These are phyloP conservation scores for Apamea crenata DNA, from an alignment of 2,888 invertebrate genomes.

Conservation along the genomic window DNA sequence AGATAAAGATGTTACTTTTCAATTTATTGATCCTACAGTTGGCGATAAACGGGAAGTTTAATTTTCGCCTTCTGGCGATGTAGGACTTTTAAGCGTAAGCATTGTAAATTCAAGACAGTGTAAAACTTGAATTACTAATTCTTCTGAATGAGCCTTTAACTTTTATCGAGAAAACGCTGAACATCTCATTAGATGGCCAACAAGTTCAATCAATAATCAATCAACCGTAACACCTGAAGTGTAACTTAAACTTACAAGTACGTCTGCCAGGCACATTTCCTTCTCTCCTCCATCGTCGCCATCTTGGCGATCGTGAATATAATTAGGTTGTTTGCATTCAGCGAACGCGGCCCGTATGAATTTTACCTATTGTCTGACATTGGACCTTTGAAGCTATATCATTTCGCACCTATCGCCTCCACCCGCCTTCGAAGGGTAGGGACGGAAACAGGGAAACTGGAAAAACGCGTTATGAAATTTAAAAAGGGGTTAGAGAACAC, in stretches of 20 bases:
- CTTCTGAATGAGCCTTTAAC: background rate
- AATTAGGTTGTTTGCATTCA: constrained; percentile 90
- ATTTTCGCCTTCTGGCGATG: constrained; percentile 49
- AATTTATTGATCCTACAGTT: constrained; percentile 85
- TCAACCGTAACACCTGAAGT: constrained; percentile 77
- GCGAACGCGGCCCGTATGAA: constrained; percentile 85
- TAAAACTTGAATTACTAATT: constrained; percentile 11
- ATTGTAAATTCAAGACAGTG: background rate
- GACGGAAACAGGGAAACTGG: constrained; percentile 64
- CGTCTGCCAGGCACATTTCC: constrained; percentile 62
- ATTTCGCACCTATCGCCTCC: constrained; percentile 86
- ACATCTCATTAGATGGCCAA: constrained; percentile 37
- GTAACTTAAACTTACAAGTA: constrained; percentile 63
- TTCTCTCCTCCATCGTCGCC: constrained; percentile 74
- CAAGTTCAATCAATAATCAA: constrained; percentile 69
- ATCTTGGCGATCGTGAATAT: constrained; percentile 82
- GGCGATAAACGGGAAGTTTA: constrained; percentile 75
- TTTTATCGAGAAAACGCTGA: constrained; percentile 9
- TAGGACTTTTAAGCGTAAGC: constrained; percentile 15
- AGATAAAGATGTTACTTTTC: constrained; percentile 88
- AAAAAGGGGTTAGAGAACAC: constrained; percentile 72
- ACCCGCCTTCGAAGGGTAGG: constrained; percentile 71
- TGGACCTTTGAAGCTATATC: constrained; percentile 89
- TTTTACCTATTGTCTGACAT: constrained; percentile 90
- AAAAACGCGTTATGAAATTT: constrained; percentile 84